A percentile compares a stretch with the other conserved stretches of the same genome.
Evolutionary conservation across 2,888 invertebrate species (phyloP).

Genomic region (Megamerina dolium): DNA sequence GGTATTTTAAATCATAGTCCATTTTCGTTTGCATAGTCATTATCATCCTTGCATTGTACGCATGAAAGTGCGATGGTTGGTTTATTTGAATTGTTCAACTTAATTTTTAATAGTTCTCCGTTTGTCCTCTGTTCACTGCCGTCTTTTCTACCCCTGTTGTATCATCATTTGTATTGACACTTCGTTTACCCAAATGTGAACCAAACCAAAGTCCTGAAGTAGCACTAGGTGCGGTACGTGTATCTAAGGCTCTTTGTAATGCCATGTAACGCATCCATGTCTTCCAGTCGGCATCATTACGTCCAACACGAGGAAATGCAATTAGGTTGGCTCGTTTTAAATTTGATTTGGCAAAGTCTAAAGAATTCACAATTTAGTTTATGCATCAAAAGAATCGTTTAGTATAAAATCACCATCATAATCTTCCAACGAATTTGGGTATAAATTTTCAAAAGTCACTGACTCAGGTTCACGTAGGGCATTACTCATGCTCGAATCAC

Average conservation of each 20-base stretch:
- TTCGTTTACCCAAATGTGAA: constrained; percentile 57
- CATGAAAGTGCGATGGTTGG: no score
- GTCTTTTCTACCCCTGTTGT: neutral
- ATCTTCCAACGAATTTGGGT: constrained; percentile 52
- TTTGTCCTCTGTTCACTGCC: constrained; percentile 9
- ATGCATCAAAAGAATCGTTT: neutral
- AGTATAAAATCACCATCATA: constrained; percentile 48
- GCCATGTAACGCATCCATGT: constrained; percentile 43
- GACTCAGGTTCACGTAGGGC: constrained; percentile 29
- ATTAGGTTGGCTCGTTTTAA: constrained; percentile 48
- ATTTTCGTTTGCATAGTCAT: neutral
- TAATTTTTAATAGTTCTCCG: constrained; percentile 16
- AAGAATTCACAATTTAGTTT: neutral
- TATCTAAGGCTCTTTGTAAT: constrained; percentile 43
- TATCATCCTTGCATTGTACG: neutral
- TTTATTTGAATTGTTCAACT: neutral
- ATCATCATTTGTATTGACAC: constrained; percentile 24
- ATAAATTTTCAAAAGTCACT: constrained; percentile 41
- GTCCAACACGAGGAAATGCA: constrained; percentile 51
- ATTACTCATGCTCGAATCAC: constrained; percentile 44
- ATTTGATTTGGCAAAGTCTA: neutral
- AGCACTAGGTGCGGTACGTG: constrained; percentile 44
- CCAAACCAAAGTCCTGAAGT: constrained; percentile 63
- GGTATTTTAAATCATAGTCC: neutral
- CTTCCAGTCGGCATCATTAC: constrained; percentile 43